A percentile compares a stretch with the other conserved stretches of the same genome.
phyloP scores from a whole-genome alignment of 1,140 invertebrate genomes.

The Drosophila subpulchrella region DNA sequence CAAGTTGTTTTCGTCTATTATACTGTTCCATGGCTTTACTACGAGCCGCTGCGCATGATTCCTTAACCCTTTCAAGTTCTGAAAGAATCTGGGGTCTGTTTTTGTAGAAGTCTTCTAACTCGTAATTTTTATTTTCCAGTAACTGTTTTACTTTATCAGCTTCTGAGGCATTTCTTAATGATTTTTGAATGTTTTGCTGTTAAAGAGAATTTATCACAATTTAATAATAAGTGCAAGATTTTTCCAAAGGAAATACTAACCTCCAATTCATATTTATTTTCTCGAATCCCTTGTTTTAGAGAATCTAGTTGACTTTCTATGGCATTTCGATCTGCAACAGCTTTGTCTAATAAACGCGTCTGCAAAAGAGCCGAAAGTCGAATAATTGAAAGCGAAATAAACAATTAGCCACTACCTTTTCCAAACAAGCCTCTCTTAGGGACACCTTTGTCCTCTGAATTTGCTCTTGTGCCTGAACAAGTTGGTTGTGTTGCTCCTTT shows the following conservation, averaged over 20 bases:
- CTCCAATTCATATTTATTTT: conserved; percentile 47
- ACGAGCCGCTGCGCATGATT: conserved; percentile 3
- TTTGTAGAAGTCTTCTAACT: conserved; percentile 39
- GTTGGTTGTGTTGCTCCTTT: conserved; percentile 14
- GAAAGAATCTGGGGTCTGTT: conserved; percentile 24
- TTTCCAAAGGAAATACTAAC: conserved; percentile 14
- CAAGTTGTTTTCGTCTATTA: conserved; percentile 52
- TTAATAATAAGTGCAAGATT: not conserved
- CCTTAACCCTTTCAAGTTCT: conserved; percentile 46
- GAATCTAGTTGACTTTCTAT: conserved; percentile 43
- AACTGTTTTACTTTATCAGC: conserved; percentile 35
- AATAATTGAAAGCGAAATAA: not conserved
- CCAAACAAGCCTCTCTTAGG: conserved; percentile 28
- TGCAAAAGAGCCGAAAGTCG: conserved; percentile 1
- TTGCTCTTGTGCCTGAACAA: conserved; percentile 25
- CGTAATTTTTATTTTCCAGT: conserved; percentile 41
- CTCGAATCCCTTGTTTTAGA: conserved; percentile 49
- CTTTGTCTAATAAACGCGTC: conserved; percentile 21
- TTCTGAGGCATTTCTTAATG: conserved; percentile 29
- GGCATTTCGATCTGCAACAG: conserved; percentile 13
- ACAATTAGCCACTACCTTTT: conserved; percentile 32
- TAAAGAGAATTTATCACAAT: not conserved
- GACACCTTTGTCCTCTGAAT: conserved; percentile 15
- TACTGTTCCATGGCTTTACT: conserved; percentile 44
- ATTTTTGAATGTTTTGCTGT: conserved; percentile 51